Base-by-base conservation (phyloP, 2,797 vertebrate species). In the Acropternis orthonyx region DNA sequence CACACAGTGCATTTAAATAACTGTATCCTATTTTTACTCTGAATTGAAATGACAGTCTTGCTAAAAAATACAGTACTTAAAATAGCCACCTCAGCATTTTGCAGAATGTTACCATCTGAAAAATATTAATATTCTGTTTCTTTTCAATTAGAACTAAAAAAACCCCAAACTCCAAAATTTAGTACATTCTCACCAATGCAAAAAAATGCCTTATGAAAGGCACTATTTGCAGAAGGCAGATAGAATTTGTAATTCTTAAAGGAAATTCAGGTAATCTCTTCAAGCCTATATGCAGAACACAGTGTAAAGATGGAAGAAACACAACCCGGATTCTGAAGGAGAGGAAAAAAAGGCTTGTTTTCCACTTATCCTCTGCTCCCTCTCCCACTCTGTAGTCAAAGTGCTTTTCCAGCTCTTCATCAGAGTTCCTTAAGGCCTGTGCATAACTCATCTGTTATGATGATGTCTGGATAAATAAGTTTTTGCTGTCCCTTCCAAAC, bases 201-300 rank as follows among this genome's bases (percentile, higher is more conserved):
- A 95, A 96, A 26, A 75, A 93, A 75, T 7, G 23, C 55, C 46
- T 75, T 68, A 66, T 81, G 68, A 77, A 94, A 91, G 58, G 12
- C 19, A 41, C 7, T 67, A 44, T 39, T 73, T 65, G 27, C 32
- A 83, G 41, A 71, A 63, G 4, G 28, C 56, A 86, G 48, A 39
- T 2, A 51, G 51, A 72, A 92, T 63, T 36, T 41, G 12, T 82
- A 96, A 81, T 66, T 93, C 48, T 54, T 32, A 58, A 8, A 84
- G 73, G 85, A 93, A 93, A 92, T 73, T 65, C 56, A 91, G 82
- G 36, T 89, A 55, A 72, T 86, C 6, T 54, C 85, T 87, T 78
- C 46, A 52, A 88, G 7, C 28, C 14, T 73, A 7, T 12, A 61
- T 46, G 24, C 63, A 89, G 44, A 67, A 77, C 37, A 34, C 12